Evolutionary conservation across 2,888 invertebrate species (phyloP), one percentile per base, ranked within the genome.

Genomic region (Trilocha varians): DNA sequence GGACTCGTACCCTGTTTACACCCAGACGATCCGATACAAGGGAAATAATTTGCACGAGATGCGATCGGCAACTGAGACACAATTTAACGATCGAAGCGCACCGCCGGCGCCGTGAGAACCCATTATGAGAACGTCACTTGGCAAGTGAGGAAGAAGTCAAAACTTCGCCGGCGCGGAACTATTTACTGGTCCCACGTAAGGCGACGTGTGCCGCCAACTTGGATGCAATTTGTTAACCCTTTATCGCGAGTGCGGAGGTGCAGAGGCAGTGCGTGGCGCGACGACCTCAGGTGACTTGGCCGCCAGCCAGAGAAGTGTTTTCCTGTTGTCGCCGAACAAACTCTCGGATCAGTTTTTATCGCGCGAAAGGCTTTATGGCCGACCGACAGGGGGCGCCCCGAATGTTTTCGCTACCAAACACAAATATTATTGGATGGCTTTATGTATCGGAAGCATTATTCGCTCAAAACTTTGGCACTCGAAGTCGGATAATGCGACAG

Each of bases 281-380:
- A 50, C 60, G 57, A 50, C 47, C 48, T 56, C 79, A 87, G 87
- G 86, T 86, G 77, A 69, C 65, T 78, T 86, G 87, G 87, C 79
- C 56, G 53, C 46, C 48, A 53, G 77, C 86, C 86, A 87, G 79
- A 68, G 76, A 80, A 73, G 75, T 86, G 85, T 86, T 87, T 86
- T 83, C 80, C 76, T 76, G 77, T 76, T 78, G 78, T 77, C 74
- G 77, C 70, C 69, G 69, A 76, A 74, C 78, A 74, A 77, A 80
- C 83, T 80, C 79, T 76, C 84, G 82, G 84, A 86, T 86, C 85
- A 82, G 83, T 85, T 85, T 85, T 85, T 86, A 86, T 86, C 84
- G 78, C 78, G 78, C 77, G 76, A 78, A 78, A 83, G 79, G 83
- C 84, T 86, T 86, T 86, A 87, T 84, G 72, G 82, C 69, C 76